A percentile compares a stretch with the other conserved stretches of the same genome.
Conservation (phyloP, 2,888 invertebrate species). For the Capitulum mitella region DNA sequence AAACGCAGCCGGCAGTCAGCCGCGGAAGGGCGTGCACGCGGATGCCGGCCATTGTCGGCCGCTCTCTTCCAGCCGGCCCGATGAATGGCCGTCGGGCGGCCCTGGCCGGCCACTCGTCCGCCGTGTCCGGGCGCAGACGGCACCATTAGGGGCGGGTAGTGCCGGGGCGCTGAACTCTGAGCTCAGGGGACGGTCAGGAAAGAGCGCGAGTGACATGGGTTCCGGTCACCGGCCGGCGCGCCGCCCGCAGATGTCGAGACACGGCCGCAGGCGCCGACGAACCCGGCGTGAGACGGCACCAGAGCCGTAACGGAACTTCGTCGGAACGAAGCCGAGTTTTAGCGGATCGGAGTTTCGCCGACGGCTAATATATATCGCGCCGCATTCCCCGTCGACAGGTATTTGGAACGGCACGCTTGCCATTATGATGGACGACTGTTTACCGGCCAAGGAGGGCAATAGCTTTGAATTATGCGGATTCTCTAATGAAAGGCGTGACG, state of each 20-base stretch:
- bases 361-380: background rate
- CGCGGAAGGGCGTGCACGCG: background rate
- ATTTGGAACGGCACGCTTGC: background rate
- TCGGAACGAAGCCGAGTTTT: background rate
- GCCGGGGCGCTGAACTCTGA: no score
- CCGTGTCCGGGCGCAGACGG: no score
- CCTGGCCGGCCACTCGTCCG: no score
- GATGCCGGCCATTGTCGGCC: slow-evolving; percentile 4
- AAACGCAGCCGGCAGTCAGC: background rate
- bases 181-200: no score
- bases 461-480: background rate
- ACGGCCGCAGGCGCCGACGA: no score
- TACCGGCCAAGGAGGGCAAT: background rate
- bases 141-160: no score
- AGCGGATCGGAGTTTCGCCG: background rate
- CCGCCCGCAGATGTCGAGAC: background rate
- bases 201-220: no score
- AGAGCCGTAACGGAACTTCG: background rate
- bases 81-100: no score
- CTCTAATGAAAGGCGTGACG: background rate
- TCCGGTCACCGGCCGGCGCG: no score
- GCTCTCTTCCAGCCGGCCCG: no score
- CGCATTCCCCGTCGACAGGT: background rate
- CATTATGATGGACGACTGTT: background rate
- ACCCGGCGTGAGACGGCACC: background rate